Base-by-base conservation (phyloP, 2,888 invertebrate species). In the Mythimna loreyi region DNA sequence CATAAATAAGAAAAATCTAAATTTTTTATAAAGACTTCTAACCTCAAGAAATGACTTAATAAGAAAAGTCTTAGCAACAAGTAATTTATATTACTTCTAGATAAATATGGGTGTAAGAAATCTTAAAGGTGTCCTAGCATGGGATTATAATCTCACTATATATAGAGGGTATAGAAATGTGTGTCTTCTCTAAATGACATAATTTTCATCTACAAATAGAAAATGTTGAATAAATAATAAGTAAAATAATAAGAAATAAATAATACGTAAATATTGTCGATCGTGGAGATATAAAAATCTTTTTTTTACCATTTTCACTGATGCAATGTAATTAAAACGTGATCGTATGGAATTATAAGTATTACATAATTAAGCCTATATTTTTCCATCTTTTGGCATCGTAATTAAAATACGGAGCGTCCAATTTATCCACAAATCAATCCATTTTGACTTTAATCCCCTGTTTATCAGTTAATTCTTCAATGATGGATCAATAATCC, bases 391-490 rank as follows among this genome's bases (percentile, higher is more conserved):
- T 11, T 47, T 5, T 47, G 25, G 16, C 9, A 53, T 4, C 52
- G n/a, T 71, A 43, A 53, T 55, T 7, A 57, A 62, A 61, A 43
- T 58, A 33, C 1, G 3, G 0, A 16, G 47, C 13, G 21, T 49
- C 23, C 59, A 36, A 63, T 64, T 45, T 63, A 64, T 66, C 56
- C 11, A 40, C 43, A 25, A 60, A 68, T 52, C 61, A 66, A 62
- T 64, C 75, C 53, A 49, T 55, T 50, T 80, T 80, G 1, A 57
- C 45, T 53, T 13, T 77, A 60, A 70, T 73, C 59, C 57, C 23
- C 1, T 57, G 13, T 59, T 75, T 75, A 76, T 80, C 81, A 70
- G 43, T 66, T 72, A 71, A 80, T 69, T 71, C 61, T 63, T 72
- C 73, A 72, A 75, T 70, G 55, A 60, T 73, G 52, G 43, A 65